Evolutionary conservation across 2,113 vertebrate species (phyloP), one percentile per base, ranked within the genome.

Genomic region (Tenebrosternarchus preto): DNA sequence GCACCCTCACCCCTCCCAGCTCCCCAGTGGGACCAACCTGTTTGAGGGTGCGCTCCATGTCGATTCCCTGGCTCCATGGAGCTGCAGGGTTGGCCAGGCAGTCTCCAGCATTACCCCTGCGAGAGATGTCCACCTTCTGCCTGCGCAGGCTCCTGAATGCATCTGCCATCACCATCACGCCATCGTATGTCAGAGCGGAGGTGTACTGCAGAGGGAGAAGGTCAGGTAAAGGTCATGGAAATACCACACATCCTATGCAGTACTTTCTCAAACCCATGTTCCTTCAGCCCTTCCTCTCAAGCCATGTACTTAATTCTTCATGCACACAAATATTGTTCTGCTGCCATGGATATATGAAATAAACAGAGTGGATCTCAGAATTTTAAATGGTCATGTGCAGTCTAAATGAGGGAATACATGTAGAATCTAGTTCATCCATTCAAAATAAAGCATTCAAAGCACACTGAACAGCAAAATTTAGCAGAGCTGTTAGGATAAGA

Each of bases 91-190:
- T 99, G 55, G 97, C 97, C 36, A 99, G 94, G 86, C 98, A 99
- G 89, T 99, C 98, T 2, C 97, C 97, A 4, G 97, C 98, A 74
- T 98, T 99, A 31, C 98, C 97, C 87, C 97, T 93, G 73, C 98
- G 94, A 72, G 96, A 98, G 89, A 99, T 96, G 89, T 99, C 98
- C 84, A 99, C 96, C 89, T 98, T 98, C 86, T 98, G 97, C 72
- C 95, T 93, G 86, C 97, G 93, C 72, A 99, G 95, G 87, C 94
- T 97, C 88, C 97, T 93, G 88, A 99, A 99, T 16, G 97, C 98
- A 91, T 99, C 98, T 11, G 98, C 97, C 96, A 99, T 99, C 86
- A 99, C 97, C 88, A 99, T 97, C 50, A 99, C 97, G 6, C 97
- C 98, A 50, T 99, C 98, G 0, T 99, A 99, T 0, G 98, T 98